A percentile compares a stretch with the other conserved stretches of the same genome.
phyloP scores from a whole-genome alignment of 2,113 vertebrate genomes.

The Misgurnus mizolepis region DNA sequence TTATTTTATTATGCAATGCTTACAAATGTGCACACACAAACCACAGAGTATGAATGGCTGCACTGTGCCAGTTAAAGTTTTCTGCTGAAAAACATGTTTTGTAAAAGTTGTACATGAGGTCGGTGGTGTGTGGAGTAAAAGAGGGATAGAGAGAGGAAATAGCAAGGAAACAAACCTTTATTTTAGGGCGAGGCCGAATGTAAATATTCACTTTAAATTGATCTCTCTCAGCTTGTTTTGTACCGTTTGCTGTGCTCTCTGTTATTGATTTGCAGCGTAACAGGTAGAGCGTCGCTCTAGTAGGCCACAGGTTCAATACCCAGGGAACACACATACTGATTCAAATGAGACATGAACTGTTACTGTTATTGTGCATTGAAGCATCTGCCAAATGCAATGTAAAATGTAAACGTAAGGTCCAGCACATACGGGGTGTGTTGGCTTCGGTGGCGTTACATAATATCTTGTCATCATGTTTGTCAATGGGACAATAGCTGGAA shows the following conservation, averaged over 20 bases:
- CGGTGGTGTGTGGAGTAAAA: slow-evolving; percentile 40
- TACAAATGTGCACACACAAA: not conserved
- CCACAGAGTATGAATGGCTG: slow-evolving; percentile 58
- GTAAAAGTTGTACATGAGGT: slow-evolving; percentile 54
- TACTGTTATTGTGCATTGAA: too few relatives aligned
- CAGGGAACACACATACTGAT: too few relatives aligned
- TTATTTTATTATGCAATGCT: not conserved
- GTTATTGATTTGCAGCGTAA: too few relatives aligned
- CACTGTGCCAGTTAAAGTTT: slow-evolving; percentile 54
- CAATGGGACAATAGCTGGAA: slow-evolving; percentile 13
- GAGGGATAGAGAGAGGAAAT: not conserved
- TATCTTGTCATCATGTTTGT: slow-evolving; percentile 4
- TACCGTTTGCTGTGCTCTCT: too few relatives aligned
- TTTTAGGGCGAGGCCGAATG: not conserved
- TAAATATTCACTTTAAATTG: not conserved
- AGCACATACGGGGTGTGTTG: slow-evolving; percentile 11
- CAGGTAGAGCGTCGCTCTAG: too few relatives aligned
- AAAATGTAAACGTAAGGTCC: not conserved
- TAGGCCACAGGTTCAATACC: too few relatives aligned
- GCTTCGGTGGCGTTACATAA: not conserved
- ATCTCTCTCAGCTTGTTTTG: not conserved
- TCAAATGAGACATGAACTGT: too few relatives aligned
- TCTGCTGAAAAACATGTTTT: slow-evolving; percentile 69
- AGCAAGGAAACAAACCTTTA: not conserved
- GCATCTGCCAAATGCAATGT: too few relatives aligned